A percentile compares a stretch with the other conserved stretches of the same genome.
Conservation (phyloP, 2,797 vertebrate species). For the Zalophus californianus region DNA sequence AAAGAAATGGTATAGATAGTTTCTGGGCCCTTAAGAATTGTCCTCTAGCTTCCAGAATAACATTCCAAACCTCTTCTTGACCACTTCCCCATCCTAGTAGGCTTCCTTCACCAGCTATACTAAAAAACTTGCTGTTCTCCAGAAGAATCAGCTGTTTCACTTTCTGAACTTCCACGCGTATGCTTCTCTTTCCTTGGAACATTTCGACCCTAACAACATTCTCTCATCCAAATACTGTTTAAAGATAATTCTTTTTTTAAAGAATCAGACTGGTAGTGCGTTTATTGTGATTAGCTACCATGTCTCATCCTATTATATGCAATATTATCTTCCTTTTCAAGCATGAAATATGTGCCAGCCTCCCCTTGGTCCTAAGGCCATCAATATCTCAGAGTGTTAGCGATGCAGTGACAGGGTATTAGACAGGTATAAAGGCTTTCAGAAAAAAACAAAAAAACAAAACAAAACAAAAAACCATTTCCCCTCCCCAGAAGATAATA, state of each 20-base stretch:
- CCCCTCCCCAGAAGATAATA: not conserved
- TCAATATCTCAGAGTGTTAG: not conserved
- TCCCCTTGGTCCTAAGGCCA: not conserved
- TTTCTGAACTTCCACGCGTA: not conserved
- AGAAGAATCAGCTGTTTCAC: not conserved
- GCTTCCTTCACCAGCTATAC: not conserved
- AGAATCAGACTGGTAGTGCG: not conserved
- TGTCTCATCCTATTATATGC: not conserved
- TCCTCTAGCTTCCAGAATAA: not conserved
- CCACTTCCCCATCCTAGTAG: not conserved
- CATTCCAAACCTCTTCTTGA: not conserved
- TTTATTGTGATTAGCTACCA: not conserved
- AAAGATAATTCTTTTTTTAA: conserved; percentile 59
- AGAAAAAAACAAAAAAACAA: not conserved
- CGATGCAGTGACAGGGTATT: not conserved
- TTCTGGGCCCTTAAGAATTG: not conserved
- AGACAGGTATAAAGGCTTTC: not conserved
- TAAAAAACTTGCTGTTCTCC: not conserved
- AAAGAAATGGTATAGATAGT: not conserved
- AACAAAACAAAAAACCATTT: not conserved
- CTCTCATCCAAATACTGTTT: conserved; percentile 21
- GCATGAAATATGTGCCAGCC: not conserved
- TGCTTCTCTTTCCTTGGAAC: conserved; percentile 5
- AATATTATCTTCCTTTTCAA: conserved; percentile 11
- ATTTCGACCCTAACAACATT: conserved; percentile 10